phyloP scores from a whole-genome alignment of 2,113 vertebrate species.

The Zosterops lateralis region DNA sequence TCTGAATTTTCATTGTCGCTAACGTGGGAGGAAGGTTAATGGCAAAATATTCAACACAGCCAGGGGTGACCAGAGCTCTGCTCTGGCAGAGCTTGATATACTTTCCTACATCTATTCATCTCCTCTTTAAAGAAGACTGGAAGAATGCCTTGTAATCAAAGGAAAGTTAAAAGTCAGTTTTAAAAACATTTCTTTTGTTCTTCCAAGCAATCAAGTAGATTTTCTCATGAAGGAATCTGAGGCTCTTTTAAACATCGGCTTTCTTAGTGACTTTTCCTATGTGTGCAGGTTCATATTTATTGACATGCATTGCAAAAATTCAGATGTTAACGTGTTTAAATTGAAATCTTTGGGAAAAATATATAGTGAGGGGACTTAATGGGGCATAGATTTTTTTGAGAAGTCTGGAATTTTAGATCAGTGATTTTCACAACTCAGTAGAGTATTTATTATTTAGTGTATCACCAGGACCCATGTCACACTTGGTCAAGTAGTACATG shows the following conservation, averaged over 20 bases:
- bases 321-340: background rate
- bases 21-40: background rate
- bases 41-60: background rate
- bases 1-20: background rate
- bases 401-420: background rate
- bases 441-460: background rate
- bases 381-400: background rate
- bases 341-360: background rate
- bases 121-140: background rate
- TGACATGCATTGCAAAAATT: background rate
- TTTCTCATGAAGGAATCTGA: background rate
- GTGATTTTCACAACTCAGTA: background rate
- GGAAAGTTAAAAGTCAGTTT: background rate
- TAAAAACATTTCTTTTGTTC: background rate
- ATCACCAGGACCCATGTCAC: background rate
- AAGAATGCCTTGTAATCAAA: background rate
- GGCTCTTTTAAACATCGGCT: background rate
- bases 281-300: rapidly evolving
- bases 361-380: background rate
- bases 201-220: background rate
- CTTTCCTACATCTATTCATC: background rate
- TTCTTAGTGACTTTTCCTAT: background rate
- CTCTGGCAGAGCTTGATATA: background rate
- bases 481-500: background rate
- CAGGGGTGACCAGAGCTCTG: background rate